A percentile compares a stretch with the other conserved stretches of the same genome.
These are phyloP conservation scores for Aelia acuminata DNA, from an alignment of 2,888 invertebrate species.

Conservation along the genomic window DNA sequence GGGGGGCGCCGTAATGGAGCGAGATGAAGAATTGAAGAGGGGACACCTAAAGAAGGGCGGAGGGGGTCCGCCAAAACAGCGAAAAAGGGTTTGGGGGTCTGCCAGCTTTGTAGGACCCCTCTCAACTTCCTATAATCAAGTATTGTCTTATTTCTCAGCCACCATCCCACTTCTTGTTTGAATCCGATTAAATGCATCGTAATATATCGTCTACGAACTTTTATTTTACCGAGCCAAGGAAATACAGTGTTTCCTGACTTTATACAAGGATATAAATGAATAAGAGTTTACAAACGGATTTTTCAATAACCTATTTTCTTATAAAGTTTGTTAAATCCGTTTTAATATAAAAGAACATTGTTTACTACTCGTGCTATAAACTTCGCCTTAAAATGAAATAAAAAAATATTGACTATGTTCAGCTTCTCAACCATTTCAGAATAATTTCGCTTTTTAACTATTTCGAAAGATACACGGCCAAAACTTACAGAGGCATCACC, in stretches of 20 bases:
- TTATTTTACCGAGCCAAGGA: background rate
- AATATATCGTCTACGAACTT: background rate
- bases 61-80: slow-evolving; percentile 7
- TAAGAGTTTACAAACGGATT: background rate
- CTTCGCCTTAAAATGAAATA: too few relatives aligned
- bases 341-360: too few relatives aligned
- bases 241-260: background rate
- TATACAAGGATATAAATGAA: background rate
- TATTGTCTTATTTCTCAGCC: background rate
- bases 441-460: too few relatives aligned
- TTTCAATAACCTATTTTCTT: background rate
- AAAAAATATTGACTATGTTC: too few relatives aligned
- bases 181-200: background rate
- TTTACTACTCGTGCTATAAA: too few relatives aligned
- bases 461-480: too few relatives aligned
- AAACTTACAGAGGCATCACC: too few relatives aligned
- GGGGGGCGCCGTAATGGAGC: background rate
- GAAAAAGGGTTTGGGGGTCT: background rate
- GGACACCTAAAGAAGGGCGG: too few relatives aligned
- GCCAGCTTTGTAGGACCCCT: background rate
- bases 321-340: background rate
- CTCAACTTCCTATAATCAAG: background rate
- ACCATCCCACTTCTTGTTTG: background rate
- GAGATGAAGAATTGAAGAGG: slow-evolving; percentile 15
- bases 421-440: too few relatives aligned